Conservation (phyloP, 2,797 vertebrate species). For the Saguinus oedipus region DNA sequence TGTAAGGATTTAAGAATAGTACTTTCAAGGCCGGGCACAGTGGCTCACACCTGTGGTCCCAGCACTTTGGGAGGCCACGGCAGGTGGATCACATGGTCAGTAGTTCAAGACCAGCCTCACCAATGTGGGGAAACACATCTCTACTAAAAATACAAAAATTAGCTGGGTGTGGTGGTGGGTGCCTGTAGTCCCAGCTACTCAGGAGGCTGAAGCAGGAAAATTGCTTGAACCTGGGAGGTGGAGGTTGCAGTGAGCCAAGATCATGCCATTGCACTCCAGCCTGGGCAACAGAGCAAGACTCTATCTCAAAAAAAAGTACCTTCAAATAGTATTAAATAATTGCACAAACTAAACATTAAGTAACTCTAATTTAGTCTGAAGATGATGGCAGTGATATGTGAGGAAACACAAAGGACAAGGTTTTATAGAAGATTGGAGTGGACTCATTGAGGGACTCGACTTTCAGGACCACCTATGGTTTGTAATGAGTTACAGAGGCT, state of each 20-base stretch:
- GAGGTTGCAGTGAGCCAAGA: neutral
- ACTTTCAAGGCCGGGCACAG: neutral
- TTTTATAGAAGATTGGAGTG: neutral
- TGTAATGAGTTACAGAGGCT: neutral
- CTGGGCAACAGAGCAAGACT: neutral
- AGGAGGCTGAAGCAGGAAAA: neutral
- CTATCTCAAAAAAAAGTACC: neutral
- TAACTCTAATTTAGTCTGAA: neutral
- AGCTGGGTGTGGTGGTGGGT: neutral
- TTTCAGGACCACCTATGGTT: neutral
- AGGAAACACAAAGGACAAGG: neutral
- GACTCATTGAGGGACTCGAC: neutral
- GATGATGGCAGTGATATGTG: neutral
- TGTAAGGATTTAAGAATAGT: neutral
- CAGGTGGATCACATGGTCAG: neutral
- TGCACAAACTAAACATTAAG: slow-evolving; percentile 1
- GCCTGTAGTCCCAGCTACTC: neutral
- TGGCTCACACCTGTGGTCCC: neutral
- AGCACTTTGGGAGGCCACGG: neutral
- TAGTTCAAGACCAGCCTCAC: neutral
- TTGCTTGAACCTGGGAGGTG: neutral
- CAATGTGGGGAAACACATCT: neutral
- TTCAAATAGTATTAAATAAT: neutral
- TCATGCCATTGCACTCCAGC: neutral
- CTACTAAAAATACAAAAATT: neutral